phyloP scores from a whole-genome alignment of 2,113 vertebrate species.

The Pseudonaja textilis region DNA sequence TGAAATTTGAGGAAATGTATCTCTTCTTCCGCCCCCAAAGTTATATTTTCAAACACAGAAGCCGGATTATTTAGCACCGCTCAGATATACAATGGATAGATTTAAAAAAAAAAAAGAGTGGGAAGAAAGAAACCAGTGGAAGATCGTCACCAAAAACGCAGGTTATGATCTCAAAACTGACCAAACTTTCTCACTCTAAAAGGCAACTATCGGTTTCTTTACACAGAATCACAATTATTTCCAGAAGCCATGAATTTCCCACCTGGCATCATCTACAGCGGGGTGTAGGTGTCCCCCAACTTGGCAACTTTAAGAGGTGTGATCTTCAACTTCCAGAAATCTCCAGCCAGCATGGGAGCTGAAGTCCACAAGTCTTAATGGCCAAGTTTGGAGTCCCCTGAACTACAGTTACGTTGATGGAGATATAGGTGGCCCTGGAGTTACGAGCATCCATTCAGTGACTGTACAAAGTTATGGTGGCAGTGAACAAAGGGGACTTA shows the following conservation, averaged over 20 bases:
- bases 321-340: neutral
- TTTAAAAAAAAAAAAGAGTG: neutral
- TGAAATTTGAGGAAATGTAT: neutral
- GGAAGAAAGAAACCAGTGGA: neutral
- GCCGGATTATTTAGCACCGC: neutral
- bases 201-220: neutral
- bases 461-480: neutral
- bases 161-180: neutral
- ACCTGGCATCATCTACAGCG: neutral
- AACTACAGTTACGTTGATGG: neutral
- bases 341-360: neutral
- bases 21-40: neutral
- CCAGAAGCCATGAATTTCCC: neutral
- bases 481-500: neutral
- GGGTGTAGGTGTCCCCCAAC: neutral
- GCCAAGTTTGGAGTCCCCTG: neutral
- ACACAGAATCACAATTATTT: neutral
- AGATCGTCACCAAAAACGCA: neutral
- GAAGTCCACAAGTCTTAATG: neutral
- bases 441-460: neutral
- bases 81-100: neutral
- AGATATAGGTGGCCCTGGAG: neutral
- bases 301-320: neutral
- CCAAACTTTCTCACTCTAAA: neutral
- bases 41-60: neutral